phyloP scores from a whole-genome alignment of 1,140 invertebrate genomes.

The Anastrepha obliqua region DNA sequence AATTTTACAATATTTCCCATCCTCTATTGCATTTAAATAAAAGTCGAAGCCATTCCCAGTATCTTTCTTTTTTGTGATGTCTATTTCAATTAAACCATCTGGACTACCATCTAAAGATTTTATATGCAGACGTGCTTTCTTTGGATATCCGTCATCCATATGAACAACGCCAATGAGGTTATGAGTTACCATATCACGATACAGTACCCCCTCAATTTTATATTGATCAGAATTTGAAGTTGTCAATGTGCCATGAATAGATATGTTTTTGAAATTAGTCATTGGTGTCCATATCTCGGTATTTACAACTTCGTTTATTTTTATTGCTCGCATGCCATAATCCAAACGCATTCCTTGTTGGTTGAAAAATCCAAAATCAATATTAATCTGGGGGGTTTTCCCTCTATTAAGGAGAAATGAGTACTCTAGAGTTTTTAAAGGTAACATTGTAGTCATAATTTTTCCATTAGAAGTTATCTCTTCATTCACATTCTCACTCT shows the following conservation, averaged over 20 bases:
- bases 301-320: conserved; percentile 67
- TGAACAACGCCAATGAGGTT: conserved; percentile 63
- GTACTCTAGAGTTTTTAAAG: conserved; percentile 63
- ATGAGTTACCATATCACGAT: conserved; percentile 69
- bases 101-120: conserved; percentile 65
- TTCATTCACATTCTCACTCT: conserved; percentile 60
- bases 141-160: conserved; percentile 62
- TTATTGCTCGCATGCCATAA: conserved; percentile 65
- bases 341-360: conserved; percentile 62
- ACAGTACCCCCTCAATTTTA: conserved; percentile 65
- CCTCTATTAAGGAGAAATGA: conserved; percentile 62
- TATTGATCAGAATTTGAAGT: conserved; percentile 60
- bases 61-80: conserved; percentile 60
- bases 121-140: conserved; percentile 62
- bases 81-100: conserved; percentile 68
- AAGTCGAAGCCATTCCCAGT: conserved; percentile 64
- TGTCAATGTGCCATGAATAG: conserved; percentile 67
- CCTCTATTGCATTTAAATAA: conserved; percentile 69
- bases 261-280: conserved; percentile 68
- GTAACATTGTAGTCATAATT: conserved; percentile 67
- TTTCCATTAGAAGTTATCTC: conserved; percentile 64
- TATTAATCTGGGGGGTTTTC: conserved; percentile 63
- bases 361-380: conserved; percentile 65
- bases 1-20: conserved; percentile 70
- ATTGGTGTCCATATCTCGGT: conserved; percentile 70